Conservation (phyloP, 2,113 vertebrate species). For the Dromaius novaehollandiae region DNA sequence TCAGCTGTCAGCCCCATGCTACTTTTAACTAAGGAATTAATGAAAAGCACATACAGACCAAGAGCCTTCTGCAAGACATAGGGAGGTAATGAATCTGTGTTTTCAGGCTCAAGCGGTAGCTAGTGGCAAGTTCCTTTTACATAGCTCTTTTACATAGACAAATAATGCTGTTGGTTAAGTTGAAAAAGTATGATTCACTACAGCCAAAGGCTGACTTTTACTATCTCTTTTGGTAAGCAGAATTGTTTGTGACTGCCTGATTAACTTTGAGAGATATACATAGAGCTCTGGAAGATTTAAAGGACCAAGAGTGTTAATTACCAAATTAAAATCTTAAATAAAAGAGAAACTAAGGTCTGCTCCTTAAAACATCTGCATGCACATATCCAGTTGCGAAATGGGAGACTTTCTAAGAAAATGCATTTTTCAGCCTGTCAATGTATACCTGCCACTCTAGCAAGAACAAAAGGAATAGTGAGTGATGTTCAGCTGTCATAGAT, state of each 20-base stretch:
- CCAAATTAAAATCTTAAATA: not conserved
- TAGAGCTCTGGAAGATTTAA: not conserved
- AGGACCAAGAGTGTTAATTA: not conserved
- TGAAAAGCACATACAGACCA: not conserved
- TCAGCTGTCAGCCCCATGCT: conserved; percentile 6
- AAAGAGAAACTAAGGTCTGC: not conserved
- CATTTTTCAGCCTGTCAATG: not conserved
- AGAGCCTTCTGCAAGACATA: not conserved
- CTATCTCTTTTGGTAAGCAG: not conserved
- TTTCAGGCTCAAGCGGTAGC: not conserved
- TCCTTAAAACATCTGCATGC: not conserved
- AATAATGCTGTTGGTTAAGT: not conserved
- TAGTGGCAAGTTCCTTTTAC: not conserved
- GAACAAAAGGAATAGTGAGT: not conserved
- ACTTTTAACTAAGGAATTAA: conserved; percentile 1
- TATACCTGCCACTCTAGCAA: not conserved
- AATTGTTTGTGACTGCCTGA: not conserved
- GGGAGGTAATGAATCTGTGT: not conserved
- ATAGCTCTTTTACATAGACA: not conserved
- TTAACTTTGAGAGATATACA: not conserved
- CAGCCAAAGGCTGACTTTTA: not conserved
- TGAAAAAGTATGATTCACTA: not conserved
- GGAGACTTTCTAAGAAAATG: not conserved
- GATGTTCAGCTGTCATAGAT: not conserved
- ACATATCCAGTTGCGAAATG: not conserved